Base-by-base conservation (phyloP, 2,113 vertebrate genomes). In the Dasyurus viverrinus region DNA sequence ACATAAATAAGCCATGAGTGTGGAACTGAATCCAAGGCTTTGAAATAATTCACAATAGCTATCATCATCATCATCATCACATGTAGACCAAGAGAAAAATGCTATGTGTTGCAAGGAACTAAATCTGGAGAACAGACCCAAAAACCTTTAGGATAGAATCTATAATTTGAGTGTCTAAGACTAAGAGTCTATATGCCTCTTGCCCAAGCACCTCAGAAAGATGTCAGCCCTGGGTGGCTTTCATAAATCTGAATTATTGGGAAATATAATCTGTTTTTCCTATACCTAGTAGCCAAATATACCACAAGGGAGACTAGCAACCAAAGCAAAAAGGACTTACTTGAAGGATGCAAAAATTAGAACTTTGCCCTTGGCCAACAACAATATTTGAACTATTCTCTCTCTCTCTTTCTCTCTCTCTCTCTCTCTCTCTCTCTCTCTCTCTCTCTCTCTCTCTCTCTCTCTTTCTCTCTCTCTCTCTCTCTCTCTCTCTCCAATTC, bases 241-340 rank as follows among this genome's bases (percentile, higher is more conserved):
- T 84, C 68, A 84, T 42, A 42, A 84, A 84, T 84, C 19, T 84
- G 16, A 42, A 84, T 42, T 84, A 42, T 84, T 84, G n/a, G 7
- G n/a, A 84, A 84, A 84, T 23, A 84, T 23, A 84, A 42, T 84
- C 6, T 42, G 16, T 19, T 84, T 46, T 47, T 90, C 89, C 26
- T 47, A 84, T 8, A 1, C 46, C 96, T 96, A 94, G 90, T 3
- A 89, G 26, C 76, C 96, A 93, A 93, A 95, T 95, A 89, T 91
- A 42, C 52, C 76, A 27, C 0, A 60, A 54, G 22, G 0, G 36
- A n/a, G 30, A 16, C 42, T 0, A 5, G 60, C 25, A 0, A 0
- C 36, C 89, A 25, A 0, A 55, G 93, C 46, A 26, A 42, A 25
- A 93, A 91, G 96, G 48, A 52, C 22, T 54, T 50, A 4, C 90